These are phyloP conservation scores for Cyclina sinensis DNA, from an alignment of 1,140 invertebrate species.

Conservation along the genomic window DNA sequence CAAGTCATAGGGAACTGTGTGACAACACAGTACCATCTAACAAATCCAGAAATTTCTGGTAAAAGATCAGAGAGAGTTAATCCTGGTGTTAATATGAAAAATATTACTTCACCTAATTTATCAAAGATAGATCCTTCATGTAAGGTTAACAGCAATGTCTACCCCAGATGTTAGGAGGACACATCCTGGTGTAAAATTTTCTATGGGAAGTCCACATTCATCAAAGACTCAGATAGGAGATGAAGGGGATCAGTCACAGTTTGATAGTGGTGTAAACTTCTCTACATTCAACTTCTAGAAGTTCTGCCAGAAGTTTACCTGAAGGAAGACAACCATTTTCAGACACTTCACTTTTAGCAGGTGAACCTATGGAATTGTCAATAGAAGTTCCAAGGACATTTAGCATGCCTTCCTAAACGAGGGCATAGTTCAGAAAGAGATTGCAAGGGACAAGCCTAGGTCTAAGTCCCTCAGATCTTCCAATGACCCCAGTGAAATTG, in stretches of 20 bases:
- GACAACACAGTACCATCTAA: too few relatives aligned
- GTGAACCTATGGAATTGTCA: slow-evolving; percentile 56
- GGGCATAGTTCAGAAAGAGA: slow-evolving; percentile 21
- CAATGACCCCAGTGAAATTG: slow-evolving; percentile 30
- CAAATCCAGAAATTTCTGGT: neutral
- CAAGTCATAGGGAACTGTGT: neutral
- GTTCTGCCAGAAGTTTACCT: slow-evolving; percentile 26
- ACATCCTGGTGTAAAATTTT: neutral
- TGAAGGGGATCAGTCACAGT: neutral
- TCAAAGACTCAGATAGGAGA: neutral
- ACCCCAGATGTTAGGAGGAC: slow-evolving; percentile 19
- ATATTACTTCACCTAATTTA: slow-evolving; percentile 5
- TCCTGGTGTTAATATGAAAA: neutral
- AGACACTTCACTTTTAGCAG: slow-evolving; percentile 25
- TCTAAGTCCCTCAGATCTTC: slow-evolving; percentile 43
- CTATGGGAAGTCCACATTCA: neutral
- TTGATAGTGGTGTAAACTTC: slow-evolving; percentile 46
- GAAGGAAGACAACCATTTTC: slow-evolving; percentile 19
- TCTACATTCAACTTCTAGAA: slow-evolving; percentile 27
- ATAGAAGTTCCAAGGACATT: slow-evolving; percentile 46
- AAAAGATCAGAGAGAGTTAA: neutral
- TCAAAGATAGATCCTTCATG: neutral
- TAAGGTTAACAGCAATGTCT: neutral
- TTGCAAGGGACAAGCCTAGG: slow-evolving; percentile 20
- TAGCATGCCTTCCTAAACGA: slow-evolving; percentile 24